phyloP scores from a whole-genome alignment of 2,888 invertebrate species.

The Apoda limacodes region DNA sequence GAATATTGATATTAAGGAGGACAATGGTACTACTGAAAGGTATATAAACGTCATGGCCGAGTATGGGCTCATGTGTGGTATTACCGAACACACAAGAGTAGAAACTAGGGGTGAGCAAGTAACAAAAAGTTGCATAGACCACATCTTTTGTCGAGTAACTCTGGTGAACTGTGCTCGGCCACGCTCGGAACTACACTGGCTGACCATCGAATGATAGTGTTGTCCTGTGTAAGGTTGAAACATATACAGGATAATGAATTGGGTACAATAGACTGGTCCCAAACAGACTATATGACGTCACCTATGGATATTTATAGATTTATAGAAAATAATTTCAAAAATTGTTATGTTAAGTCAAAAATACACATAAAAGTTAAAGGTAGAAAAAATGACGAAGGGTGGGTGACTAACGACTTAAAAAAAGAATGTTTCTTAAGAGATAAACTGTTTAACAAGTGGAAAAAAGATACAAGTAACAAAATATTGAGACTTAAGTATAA shows the following conservation, averaged over 20 bases:
- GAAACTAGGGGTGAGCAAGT: not conserved
- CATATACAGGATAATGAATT: not conserved
- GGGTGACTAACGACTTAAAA: not conserved
- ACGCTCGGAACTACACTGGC: constrained; percentile 13
- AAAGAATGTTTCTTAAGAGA: not conserved
- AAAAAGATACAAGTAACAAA: not conserved
- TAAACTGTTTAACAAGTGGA: not conserved
- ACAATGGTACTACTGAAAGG: not conserved
- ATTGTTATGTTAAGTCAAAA: not conserved
- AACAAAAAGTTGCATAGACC: not conserved
- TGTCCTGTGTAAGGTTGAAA: not conserved
- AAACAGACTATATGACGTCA: not conserved
- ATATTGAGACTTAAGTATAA: not conserved
- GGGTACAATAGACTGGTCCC: not conserved
- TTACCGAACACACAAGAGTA: not conserved
- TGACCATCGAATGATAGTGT: constrained; percentile 8
- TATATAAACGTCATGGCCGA: not conserved
- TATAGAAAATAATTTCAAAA: not conserved
- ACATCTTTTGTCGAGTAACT: constrained; percentile 12
- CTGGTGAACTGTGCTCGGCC: constrained; percentile 11
- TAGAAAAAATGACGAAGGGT: not conserved
- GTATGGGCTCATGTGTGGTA: not conserved
- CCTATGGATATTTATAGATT: not conserved
- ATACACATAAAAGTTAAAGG: not conserved
- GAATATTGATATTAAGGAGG: not conserved